Percentiles rank a stretch among this genome's conserved stretches.
Conservation (phyloP, 2,888 invertebrate species). For the Phaonia tiefii region DNA sequence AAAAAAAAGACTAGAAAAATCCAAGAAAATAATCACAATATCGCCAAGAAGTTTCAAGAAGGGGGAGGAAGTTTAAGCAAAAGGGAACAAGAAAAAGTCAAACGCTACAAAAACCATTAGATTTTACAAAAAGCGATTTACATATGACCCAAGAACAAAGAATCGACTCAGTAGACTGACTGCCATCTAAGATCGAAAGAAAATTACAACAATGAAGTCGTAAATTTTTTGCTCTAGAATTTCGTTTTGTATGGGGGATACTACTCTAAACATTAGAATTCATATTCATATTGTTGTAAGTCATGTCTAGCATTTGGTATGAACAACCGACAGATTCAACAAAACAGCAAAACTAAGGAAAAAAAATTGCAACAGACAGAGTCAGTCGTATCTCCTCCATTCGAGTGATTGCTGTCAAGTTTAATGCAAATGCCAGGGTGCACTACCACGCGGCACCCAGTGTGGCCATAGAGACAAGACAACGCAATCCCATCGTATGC, state of each 20-base stretch:
- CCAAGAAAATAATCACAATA: not conserved
- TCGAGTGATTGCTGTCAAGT: slow-evolving; percentile 67
- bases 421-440: slow-evolving; percentile 68
- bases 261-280: not conserved
- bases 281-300: slow-evolving; percentile 36
- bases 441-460: slow-evolving; percentile 42
- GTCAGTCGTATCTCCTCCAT: slow-evolving; percentile 37
- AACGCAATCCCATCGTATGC: not conserved
- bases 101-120: too few species aligned
- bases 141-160: slow-evolving; percentile 5
- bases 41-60: not conserved
- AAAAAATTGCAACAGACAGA: slow-evolving; percentile 31
- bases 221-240: slow-evolving; percentile 11
- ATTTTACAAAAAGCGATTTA: slow-evolving; percentile 13
- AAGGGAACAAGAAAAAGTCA: too few species aligned
- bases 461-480: too few species aligned
- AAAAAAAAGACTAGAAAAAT: not conserved
- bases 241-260: too few species aligned
- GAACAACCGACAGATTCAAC: slow-evolving; percentile 10
- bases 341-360: slow-evolving; percentile 24
- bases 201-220: slow-evolving; percentile 19
- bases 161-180: slow-evolving; percentile 1
- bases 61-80: not conserved
- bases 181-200: not conserved
- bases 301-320: slow-evolving; percentile 33